Percentiles rank a stretch among this genome's conserved stretches.
Evolutionary conservation across 2,888 invertebrate species (phyloP).

Genomic region (Heteropelma amictum): DNA sequence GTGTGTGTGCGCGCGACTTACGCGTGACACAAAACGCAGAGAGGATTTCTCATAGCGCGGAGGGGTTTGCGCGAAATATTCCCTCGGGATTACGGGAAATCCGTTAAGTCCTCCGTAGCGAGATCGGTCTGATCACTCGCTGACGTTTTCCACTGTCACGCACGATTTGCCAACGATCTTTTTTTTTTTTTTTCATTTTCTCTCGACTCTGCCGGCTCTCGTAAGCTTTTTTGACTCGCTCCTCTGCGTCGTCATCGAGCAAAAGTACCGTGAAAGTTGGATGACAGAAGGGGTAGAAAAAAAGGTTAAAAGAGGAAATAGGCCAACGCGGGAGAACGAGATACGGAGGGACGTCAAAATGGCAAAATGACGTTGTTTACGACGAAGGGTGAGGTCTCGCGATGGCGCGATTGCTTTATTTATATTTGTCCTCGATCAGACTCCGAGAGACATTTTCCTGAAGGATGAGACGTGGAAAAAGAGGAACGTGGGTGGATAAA

Average conservation of each 20-base stretch:
- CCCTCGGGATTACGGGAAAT: slow-evolving; percentile 72
- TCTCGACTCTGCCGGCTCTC: slow-evolving; percentile 16
- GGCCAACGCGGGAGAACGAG: slow-evolving; percentile 19
- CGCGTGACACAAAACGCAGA: slow-evolving; percentile 37
- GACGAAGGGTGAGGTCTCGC: slow-evolving; percentile 14
- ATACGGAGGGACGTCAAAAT: slow-evolving; percentile 38
- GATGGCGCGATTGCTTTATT: slow-evolving; percentile 72
- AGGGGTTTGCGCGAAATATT: slow-evolving; percentile 68
- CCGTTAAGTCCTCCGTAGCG: slow-evolving; percentile 71
- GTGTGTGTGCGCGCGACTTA: slow-evolving; percentile 25
- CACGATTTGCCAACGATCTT: slow-evolving; percentile 19
- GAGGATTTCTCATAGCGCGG: slow-evolving; percentile 56
- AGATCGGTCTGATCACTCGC: slow-evolving; percentile 63
- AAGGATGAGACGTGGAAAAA: slow-evolving; percentile 7
- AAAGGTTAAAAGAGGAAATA: too few relatives aligned
- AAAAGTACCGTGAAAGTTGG: not conserved
- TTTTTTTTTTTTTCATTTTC: slow-evolving; percentile 13
- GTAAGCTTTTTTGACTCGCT: slow-evolving; percentile 5
- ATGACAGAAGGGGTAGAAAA: slow-evolving; percentile 5
- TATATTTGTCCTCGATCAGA: slow-evolving; percentile 67
- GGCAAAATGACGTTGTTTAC: slow-evolving; percentile 31
- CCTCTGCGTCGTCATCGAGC: not conserved
- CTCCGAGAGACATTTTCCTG: slow-evolving; percentile 41
- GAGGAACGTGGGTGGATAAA: not conserved
- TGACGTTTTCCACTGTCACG: slow-evolving; percentile 42